Conservation (phyloP, 2,113 vertebrate genomes). For the Nyctibius bracteatus region DNA sequence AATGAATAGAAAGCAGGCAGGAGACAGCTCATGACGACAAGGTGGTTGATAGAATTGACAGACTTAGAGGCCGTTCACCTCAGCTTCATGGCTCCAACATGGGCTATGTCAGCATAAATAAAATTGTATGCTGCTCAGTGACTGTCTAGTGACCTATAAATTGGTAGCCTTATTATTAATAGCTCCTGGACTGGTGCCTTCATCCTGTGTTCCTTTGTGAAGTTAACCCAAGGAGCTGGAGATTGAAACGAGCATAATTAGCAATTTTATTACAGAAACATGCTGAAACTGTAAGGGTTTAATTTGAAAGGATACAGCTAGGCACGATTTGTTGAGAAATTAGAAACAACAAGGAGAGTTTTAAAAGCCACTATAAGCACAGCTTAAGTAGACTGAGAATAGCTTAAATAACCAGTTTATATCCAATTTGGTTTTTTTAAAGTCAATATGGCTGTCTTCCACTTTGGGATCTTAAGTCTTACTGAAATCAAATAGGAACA, state of each 20-base stretch:
- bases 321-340: background rate
- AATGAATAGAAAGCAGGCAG: background rate
- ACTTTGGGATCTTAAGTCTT: background rate
- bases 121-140: background rate
- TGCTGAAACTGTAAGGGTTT: background rate
- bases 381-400: background rate
- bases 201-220: background rate
- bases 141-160: background rate
- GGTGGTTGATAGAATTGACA: background rate
- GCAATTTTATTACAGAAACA: background rate
- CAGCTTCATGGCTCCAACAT: background rate
- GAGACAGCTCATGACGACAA: background rate
- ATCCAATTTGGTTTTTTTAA: no score
- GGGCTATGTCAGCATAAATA: background rate
- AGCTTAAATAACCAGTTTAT: background rate
- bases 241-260: background rate
- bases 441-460: background rate
- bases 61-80: background rate
- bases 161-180: background rate
- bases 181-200: background rate
- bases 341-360: background rate
- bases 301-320: background rate
- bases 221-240: background rate
- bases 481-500: background rate
- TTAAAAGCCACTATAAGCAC: background rate